Percentiles rank a stretch among this genome's conserved stretches.
These are phyloP conservation scores for Norana najaformis DNA, from an alignment of 2,888 invertebrate genomes.

Conservation along the genomic window DNA sequence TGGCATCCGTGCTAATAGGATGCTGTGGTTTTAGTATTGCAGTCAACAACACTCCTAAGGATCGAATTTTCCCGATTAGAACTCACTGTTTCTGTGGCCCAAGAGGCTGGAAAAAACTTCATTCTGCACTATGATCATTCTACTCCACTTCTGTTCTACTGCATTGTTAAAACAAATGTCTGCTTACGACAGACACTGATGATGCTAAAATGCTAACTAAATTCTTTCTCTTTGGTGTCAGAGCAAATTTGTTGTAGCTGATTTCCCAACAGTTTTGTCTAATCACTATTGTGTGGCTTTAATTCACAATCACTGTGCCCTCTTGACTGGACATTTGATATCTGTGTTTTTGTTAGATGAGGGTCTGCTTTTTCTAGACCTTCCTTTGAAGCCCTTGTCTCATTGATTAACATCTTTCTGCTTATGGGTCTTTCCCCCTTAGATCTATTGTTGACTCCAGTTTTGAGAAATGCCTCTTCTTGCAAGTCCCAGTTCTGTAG, in stretches of 20 bases:
- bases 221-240: background rate
- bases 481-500: background rate
- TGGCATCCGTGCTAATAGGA: conserved; percentile 13
- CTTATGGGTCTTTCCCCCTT: background rate
- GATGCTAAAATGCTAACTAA: background rate
- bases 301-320: background rate
- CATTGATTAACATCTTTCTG: background rate
- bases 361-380: background rate
- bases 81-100: background rate
- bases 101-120: background rate
- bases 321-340: background rate
- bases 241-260: background rate
- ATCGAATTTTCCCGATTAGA: background rate
- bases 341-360: background rate
- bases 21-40: background rate
- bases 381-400: too few relatives aligned
- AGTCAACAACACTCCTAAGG: background rate
- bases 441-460: background rate
- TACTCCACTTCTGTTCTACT: background rate
- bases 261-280: background rate
- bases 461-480: background rate
- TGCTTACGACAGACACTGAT: background rate
- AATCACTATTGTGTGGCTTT: background rate
- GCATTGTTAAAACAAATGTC: background rate
- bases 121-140: background rate